phyloP scores from a whole-genome alignment of 2,797 vertebrate species.

The Hippocampus kuda region DNA sequence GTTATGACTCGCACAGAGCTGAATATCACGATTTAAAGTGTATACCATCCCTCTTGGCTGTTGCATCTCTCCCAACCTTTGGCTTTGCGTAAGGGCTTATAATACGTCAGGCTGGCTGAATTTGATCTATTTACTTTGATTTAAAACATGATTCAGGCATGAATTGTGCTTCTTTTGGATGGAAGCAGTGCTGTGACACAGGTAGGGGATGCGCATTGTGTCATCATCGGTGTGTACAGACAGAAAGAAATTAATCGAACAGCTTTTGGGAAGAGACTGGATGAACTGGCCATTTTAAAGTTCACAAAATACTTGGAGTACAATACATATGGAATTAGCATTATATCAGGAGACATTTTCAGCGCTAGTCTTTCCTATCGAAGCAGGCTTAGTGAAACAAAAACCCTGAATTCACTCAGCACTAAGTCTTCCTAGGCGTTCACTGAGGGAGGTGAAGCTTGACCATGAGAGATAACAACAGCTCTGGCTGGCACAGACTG shows the following conservation, averaged over 20 bases:
- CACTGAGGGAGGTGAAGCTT: neutral
- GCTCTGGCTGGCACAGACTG: neutral
- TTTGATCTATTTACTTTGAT: slow-evolving; percentile 48
- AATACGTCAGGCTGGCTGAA: slow-evolving; percentile 43
- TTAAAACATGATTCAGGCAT: slow-evolving; percentile 39
- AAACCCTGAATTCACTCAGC: neutral
- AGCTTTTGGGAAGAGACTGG: too few species aligned
- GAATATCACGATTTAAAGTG: slow-evolving; percentile 10
- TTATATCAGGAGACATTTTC: too few species aligned
- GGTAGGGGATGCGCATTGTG: slow-evolving; percentile 7
- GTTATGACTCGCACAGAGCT: slow-evolving; percentile 22
- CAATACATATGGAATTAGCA: too few species aligned
- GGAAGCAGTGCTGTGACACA: slow-evolving; percentile 24
- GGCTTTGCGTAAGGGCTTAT: slow-evolving; percentile 38
- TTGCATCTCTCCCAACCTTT: slow-evolving; percentile 34
- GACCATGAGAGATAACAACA: neutral
- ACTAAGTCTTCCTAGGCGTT: neutral
- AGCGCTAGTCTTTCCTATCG: too few species aligned
- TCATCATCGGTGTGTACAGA: neutral
- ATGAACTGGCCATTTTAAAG: too few species aligned
- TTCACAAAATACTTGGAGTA: too few species aligned
- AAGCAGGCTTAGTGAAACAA: neutral
- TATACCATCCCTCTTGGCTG: slow-evolving; percentile 35
- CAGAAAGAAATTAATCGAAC: too few species aligned
- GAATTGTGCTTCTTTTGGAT: slow-evolving; percentile 26